Base-by-base conservation (phyloP, 2,113 vertebrate genomes). In the Alethe castanea region DNA sequence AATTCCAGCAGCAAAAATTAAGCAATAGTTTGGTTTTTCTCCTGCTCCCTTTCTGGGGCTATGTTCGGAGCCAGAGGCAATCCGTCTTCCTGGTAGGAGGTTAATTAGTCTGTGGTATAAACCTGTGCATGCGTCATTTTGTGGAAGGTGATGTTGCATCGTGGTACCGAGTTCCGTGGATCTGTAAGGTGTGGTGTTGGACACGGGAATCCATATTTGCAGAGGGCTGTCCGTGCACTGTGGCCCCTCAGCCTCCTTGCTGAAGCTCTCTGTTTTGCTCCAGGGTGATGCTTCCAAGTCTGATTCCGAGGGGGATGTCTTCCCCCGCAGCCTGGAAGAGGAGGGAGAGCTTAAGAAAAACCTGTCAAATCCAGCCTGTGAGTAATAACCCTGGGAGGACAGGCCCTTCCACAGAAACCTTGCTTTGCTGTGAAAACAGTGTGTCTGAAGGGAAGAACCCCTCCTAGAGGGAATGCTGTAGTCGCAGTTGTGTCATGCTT, bases 241-340 rank as follows among this genome's bases (percentile, higher is more conserved):
- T 15, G 12, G 24, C 65, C 53, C 52, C 54, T 95, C 25, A 9
- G 61, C 52, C 70, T 59, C 19, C n/a, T 71, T 87, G 76, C 84
- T 97, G 88, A 97, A 57, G 6, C 40, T 7, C 44, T 96, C 71
- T 97, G 66, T 97, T 95, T 96, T 94, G 66, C 92, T 97, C 88
- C 97, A 99, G 99, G 99, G 99, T 29, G 99, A 99, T 64, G 98
- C 97, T 79, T 99, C 99, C 70, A 99, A 99, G 97, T 98, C 98
- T 0, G 98, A 98, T 86, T 99, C 99, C 0, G 99, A 99, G 85
- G 98, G 98, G 4, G 99, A 99, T 93, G 98, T 98, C 95, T 98
- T 98, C 85, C 97, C 98, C 10, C 98, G 66, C 66, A 98, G 98
- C 90, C 97, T 99, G 97, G 99, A 99, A 95, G 99, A 99, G n/a